Percentiles rank a stretch among this genome's conserved stretches.
phyloP scores from a whole-genome alignment of 2,797 vertebrate species.

The Poeciliopsis infans region DNA sequence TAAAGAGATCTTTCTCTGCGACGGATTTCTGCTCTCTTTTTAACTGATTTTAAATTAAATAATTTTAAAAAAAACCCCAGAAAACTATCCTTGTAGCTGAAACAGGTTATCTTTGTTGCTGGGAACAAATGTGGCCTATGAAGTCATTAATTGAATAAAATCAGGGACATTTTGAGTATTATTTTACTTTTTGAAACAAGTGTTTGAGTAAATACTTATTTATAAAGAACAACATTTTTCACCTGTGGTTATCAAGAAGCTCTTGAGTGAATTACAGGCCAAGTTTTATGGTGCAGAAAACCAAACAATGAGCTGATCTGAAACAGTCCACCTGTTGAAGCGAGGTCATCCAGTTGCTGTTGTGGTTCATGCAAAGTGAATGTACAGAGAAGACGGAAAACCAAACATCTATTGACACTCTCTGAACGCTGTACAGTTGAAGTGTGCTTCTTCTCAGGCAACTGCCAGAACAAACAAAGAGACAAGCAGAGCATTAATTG shows the following conservation, averaged over 20 bases:
- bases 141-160: neutral
- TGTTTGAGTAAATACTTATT: neutral
- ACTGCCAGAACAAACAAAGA: constrained; percentile 66
- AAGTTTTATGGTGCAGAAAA: constrained; percentile 46
- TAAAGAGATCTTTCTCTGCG: neutral
- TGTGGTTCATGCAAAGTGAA: constrained; percentile 63
- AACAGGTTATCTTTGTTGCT: neutral
- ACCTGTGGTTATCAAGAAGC: constrained; percentile 20
- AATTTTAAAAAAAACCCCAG: too few species aligned
- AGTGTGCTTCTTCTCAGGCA: constrained; percentile 68
- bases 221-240: neutral
- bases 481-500: constrained; percentile 64
- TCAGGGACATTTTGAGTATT: neutral
- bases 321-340: constrained; percentile 73
- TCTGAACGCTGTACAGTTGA: constrained; percentile 60
- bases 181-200: neutral
- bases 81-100: neutral
- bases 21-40: neutral
- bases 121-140: too few species aligned
- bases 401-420: constrained; percentile 62
- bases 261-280: constrained; percentile 24
- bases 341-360: constrained; percentile 71
- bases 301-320: constrained; percentile 57
- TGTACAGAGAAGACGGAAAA: constrained; percentile 28
- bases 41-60: too few species aligned